phyloP scores from a whole-genome alignment of 1,140 invertebrate species.

The Matsumurasca onukii region DNA sequence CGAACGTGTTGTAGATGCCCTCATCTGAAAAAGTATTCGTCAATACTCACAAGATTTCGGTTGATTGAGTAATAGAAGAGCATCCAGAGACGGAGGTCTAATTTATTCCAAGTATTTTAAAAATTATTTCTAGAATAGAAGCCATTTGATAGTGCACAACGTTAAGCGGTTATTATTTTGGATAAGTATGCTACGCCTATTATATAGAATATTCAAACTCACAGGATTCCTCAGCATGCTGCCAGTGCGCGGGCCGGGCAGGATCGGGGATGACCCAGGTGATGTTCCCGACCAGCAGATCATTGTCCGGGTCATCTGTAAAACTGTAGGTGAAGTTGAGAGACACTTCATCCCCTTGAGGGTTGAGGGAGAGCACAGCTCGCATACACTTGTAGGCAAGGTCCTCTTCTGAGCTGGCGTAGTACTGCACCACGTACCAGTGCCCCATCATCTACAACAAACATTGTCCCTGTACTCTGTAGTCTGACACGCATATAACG shows the following conservation, averaged over 20 bases:
- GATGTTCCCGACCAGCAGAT: constrained; percentile 77
- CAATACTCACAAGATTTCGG: no score
- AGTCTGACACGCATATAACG: no score
- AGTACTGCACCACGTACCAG: constrained; percentile 85
- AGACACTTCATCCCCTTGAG: constrained; percentile 56
- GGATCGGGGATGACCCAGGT: constrained; percentile 78
- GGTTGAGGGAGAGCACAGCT: constrained; percentile 65
- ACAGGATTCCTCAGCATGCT: constrained; percentile 81
- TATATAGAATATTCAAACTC: no score
- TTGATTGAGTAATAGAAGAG: no score
- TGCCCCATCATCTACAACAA: constrained; percentile 65
- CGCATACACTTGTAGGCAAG: constrained; percentile 80
- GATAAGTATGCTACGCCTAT: no score
- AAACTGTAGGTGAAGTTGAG: constrained; percentile 88
- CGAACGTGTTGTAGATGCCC: constrained; percentile 85
- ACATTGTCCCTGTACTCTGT: no score
- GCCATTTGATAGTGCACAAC: no score
- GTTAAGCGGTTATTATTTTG: no score
- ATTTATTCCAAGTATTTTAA: no score
- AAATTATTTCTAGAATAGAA: no score
- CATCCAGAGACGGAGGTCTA: no score
- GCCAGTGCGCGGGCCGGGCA: constrained; percentile 74
- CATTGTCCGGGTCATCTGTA: constrained; percentile 76
- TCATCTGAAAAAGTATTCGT: constrained; percentile 69
- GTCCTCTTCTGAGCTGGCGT: constrained; percentile 81